phyloP scores from a whole-genome alignment of 2,888 invertebrate species.

The Drosophila melanocephala region DNA sequence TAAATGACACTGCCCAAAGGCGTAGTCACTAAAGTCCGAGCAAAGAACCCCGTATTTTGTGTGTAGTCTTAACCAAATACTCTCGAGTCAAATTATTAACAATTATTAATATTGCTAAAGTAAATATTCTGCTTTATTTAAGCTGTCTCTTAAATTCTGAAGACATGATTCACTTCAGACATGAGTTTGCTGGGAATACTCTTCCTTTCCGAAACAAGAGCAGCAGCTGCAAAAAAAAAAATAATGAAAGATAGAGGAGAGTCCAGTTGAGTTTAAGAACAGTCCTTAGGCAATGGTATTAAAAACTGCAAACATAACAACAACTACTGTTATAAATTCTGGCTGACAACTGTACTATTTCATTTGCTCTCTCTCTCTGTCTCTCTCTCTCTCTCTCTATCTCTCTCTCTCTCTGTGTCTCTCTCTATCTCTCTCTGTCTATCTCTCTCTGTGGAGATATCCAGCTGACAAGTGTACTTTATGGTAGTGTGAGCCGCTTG shows the following conservation, averaged over 20 bases:
- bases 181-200: neutral
- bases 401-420: neutral
- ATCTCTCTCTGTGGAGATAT: constrained; percentile 3
- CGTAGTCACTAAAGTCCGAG: constrained; percentile 15
- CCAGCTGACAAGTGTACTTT: constrained; percentile 47
- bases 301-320: constrained; percentile 21
- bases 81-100: constrained; percentile 11
- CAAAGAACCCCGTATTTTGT: neutral
- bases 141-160: neutral
- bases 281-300: constrained; percentile 17
- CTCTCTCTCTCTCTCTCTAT: neutral
- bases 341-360: constrained; percentile 54
- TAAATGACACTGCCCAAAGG: constrained; percentile 52
- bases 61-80: constrained; percentile 7
- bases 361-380: neutral
- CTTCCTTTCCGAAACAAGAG: neutral
- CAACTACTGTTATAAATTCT: constrained; percentile 45
- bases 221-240: neutral
- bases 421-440: neutral
- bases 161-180: neutral
- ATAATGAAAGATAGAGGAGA: neutral
- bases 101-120: neutral
- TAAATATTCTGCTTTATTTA: neutral
- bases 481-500: constrained; percentile 23
- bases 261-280: neutral